Conservation (phyloP, 2,797 vertebrate genomes). For the Halcyon badia region DNA sequence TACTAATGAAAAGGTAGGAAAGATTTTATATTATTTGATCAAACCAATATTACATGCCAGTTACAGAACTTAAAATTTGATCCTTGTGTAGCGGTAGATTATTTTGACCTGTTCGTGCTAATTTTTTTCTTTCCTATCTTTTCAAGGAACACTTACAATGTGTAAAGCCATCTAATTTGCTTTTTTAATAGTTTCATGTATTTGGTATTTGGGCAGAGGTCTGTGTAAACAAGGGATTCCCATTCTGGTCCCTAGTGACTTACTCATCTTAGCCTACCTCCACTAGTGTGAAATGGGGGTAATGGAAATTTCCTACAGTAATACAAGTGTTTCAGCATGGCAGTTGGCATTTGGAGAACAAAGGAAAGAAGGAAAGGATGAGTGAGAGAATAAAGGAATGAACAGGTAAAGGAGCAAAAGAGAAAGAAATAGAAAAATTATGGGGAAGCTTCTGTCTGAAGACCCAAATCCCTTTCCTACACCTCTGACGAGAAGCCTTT, state of each 20-base stretch:
- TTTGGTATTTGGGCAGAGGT: not conserved
- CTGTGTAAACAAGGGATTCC: not conserved
- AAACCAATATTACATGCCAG: not conserved
- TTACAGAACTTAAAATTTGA: not conserved
- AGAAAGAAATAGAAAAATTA: not conserved
- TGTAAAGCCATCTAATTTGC: accelerated
- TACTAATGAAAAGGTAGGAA: not conserved
- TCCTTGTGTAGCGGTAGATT: not conserved
- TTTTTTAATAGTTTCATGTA: not conserved
- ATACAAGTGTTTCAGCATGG: not conserved
- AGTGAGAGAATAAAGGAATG: not conserved
- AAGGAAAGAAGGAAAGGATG: not conserved
- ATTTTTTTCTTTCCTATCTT: not conserved
- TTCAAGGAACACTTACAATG: not conserved
- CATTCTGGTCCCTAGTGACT: not conserved
- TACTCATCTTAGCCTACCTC: not conserved
- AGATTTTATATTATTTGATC: not conserved
- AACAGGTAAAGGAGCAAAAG: not conserved
- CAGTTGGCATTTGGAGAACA: not conserved
- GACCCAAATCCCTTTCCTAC: not conserved
- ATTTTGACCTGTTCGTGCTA: not conserved
- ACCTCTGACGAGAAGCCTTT: not conserved
- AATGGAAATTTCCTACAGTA: not conserved
- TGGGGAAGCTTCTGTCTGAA: not conserved
- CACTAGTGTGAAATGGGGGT: not conserved